Percentiles rank a stretch among this genome's conserved stretches.
Evolutionary conservation across 2,888 invertebrate genomes (phyloP).

Genomic region (Dastarcus helophoroides): DNA sequence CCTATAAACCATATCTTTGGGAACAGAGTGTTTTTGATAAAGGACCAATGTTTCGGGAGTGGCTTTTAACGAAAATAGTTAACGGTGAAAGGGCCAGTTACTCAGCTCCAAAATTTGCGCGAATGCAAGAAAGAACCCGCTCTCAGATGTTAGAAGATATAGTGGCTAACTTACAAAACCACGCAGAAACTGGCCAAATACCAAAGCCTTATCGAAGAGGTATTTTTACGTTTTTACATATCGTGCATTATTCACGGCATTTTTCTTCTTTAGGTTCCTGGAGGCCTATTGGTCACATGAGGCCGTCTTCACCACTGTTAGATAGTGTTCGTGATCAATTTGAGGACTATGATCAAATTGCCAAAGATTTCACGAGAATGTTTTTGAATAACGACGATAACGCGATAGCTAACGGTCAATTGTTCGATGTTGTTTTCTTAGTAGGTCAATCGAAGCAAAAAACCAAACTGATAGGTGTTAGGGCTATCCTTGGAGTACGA

Average conservation of each 20-base stretch:
- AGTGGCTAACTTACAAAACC: constrained; percentile 85
- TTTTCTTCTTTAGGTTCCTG: constrained; percentile 55
- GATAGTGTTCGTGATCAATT: constrained; percentile 90
- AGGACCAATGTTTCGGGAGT: constrained; percentile 90
- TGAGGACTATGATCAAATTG: constrained; percentile 87
- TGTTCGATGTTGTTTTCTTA: constrained; percentile 84
- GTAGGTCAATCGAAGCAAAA: constrained; percentile 90
- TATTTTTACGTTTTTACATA: constrained; percentile 19
- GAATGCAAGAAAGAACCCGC: constrained; percentile 88
- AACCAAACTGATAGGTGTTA: constrained; percentile 72
- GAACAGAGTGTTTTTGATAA: constrained; percentile 90
- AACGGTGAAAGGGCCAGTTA: constrained; percentile 90
- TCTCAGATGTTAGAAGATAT: constrained; percentile 92
- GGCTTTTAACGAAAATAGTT: constrained; percentile 87
- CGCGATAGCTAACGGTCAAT: constrained; percentile 61
- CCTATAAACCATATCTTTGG: constrained; percentile 92
- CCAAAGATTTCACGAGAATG: constrained; percentile 82
- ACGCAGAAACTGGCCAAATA: constrained; percentile 90
- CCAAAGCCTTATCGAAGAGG: constrained; percentile 86
- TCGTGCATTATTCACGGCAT: neutral
- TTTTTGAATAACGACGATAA: constrained; percentile 79
- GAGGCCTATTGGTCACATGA: constrained; percentile 90
- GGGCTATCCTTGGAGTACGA: constrained; percentile 82
- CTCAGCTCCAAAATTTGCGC: constrained; percentile 87
- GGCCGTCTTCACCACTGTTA: constrained; percentile 82